These are phyloP conservation scores for Garra rufa DNA, from an alignment of 2,113 vertebrate species.

Conservation along the genomic window DNA sequence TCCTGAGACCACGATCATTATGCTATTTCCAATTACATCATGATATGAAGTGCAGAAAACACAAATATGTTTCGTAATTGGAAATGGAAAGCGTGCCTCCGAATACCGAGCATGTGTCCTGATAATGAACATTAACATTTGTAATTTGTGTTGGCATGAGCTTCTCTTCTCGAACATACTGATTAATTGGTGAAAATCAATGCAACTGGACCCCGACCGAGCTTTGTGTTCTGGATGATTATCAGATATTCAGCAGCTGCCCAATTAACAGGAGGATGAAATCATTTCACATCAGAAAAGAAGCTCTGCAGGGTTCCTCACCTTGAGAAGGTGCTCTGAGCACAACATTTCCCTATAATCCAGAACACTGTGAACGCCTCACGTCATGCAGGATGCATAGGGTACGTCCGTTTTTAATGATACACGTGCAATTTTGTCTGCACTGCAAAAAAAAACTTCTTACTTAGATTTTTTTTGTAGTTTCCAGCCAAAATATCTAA, in stretches of 20 bases:
- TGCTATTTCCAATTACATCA: conserved; percentile 46
- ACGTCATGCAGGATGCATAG: background rate
- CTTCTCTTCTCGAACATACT: conserved; percentile 47
- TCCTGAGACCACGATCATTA: conserved; percentile 44
- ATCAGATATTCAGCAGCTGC: conserved; percentile 52
- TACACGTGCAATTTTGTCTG: too few species aligned
- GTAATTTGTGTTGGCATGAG: conserved; percentile 23
- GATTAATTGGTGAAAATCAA: conserved; percentile 58
- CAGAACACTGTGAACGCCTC: background rate
- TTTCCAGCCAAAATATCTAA: too few species aligned
- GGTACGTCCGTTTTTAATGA: too few species aligned
- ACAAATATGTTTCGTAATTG: conserved; percentile 40
- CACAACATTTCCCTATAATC: background rate
- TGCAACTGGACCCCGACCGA: conserved; percentile 32
- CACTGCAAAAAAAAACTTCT: too few species aligned
- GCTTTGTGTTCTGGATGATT: conserved; percentile 18
- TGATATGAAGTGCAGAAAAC: conserved; percentile 21
- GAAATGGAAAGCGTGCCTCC: conserved; percentile 46
- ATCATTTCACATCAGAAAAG: conserved; percentile 1
- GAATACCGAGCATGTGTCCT: conserved; percentile 27
- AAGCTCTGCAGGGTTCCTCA: background rate
- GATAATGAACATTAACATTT: conserved; percentile 42
- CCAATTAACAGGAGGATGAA: conserved; percentile 39
- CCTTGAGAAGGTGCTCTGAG: conserved; percentile 7
- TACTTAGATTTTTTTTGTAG: too few species aligned